Conservation (phyloP, 2,797 vertebrate species). For the Ambastaia sidthimunki region DNA sequence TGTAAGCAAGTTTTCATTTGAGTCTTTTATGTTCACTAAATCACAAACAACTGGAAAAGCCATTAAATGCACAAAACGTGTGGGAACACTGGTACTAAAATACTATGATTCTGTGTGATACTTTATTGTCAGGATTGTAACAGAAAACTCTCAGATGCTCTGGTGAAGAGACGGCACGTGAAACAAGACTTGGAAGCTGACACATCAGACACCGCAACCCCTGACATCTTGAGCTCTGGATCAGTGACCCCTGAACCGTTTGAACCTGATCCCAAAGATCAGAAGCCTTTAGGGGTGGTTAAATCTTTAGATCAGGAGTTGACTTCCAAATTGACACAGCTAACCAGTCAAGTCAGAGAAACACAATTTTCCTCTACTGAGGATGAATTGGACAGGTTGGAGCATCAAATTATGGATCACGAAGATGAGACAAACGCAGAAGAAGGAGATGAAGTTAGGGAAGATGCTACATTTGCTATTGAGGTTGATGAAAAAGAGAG, state of each 20-base stretch:
- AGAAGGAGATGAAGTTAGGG: constrained; percentile 52
- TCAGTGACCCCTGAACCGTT: constrained; percentile 63
- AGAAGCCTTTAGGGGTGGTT: constrained; percentile 25
- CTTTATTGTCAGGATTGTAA: constrained; percentile 64
- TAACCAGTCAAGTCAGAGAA: constrained; percentile 38
- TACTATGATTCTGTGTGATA: neutral
- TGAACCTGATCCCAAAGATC: constrained; percentile 27
- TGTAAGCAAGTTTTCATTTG: too few species aligned
- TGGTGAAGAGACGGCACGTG: constrained; percentile 42
- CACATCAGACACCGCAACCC: constrained; percentile 58
- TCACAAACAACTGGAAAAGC: too few species aligned
- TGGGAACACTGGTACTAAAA: neutral
- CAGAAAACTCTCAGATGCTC: constrained; percentile 40
- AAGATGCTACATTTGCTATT: constrained; percentile 63
- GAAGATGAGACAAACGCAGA: constrained; percentile 37
- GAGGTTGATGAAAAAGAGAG: constrained; percentile 43
- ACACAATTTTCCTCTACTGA: constrained; percentile 73
- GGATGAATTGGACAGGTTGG: constrained; percentile 71
- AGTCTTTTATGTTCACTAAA: too few species aligned
- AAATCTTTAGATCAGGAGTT: constrained; percentile 56
- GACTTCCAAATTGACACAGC: constrained; percentile 45
- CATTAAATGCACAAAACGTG: too few species aligned
- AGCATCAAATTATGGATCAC: constrained; percentile 29
- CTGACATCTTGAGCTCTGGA: constrained; percentile 70
- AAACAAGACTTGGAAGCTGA: constrained; percentile 59